These are phyloP conservation scores for Coturnix japonica DNA, from an alignment of 2,113 vertebrate species.

Conservation along the genomic window DNA sequence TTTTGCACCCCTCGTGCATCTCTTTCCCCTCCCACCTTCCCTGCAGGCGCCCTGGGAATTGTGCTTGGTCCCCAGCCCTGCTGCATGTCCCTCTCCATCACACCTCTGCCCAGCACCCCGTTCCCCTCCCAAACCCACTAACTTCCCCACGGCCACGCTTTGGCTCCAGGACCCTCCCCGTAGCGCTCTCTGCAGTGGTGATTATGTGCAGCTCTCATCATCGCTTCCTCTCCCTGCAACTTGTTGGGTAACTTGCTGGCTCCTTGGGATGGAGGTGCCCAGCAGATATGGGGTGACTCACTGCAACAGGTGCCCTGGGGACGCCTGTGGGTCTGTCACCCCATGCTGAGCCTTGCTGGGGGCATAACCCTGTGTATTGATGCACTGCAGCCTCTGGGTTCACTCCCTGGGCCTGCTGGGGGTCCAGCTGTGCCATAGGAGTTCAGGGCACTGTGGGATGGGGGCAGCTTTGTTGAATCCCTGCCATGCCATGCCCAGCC, in stretches of 20 bases:
- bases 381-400: neutral
- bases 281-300: neutral
- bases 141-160: neutral
- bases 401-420: neutral
- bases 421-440: neutral
- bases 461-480: neutral
- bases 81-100: neutral
- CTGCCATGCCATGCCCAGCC: neutral
- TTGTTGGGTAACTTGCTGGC: slow-evolving; percentile 50
- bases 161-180: slow-evolving; percentile 1
- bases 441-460: neutral
- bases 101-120: neutral
- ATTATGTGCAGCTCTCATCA: slow-evolving; percentile 17
- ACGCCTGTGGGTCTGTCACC: neutral
- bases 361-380: neutral
- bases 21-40: neutral
- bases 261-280: neutral
- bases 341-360: fast-evolving
- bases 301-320: neutral
- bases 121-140: neutral
- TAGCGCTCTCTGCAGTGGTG: slow-evolving; percentile 33
- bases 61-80: neutral
- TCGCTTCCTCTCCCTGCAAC: slow-evolving; percentile 17
- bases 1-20: neutral
- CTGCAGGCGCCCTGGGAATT: fast-evolving